A percentile compares a stretch with the other conserved stretches of the same genome.
phyloP scores from a whole-genome alignment of 2,113 vertebrate species.

The Apodemus speciosus region DNA sequence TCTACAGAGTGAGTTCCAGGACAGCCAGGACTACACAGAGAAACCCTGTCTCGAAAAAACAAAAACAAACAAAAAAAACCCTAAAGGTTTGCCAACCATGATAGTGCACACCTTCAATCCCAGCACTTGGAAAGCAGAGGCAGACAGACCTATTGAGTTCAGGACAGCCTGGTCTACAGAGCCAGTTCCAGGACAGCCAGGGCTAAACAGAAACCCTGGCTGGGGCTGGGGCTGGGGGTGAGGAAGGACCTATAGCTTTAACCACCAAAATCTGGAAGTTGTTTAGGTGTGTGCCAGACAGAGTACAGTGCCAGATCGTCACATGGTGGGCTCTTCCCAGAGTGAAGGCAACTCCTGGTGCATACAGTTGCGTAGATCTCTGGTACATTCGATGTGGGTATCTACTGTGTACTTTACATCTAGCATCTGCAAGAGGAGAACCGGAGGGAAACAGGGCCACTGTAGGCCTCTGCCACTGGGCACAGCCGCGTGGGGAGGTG shows the following conservation, averaged over 20 bases:
- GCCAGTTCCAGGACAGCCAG: too few relatives aligned
- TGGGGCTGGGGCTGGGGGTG: too few relatives aligned
- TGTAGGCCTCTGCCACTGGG: background rate
- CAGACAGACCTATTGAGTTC: too few relatives aligned
- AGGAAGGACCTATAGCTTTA: background rate
- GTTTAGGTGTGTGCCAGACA: background rate
- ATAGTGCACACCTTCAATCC: too few relatives aligned
- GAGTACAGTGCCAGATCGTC: background rate
- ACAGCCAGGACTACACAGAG: too few relatives aligned
- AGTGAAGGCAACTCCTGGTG: background rate
- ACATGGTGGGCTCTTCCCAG: background rate
- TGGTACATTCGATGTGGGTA: background rate
- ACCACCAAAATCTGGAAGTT: background rate
- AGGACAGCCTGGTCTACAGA: background rate
- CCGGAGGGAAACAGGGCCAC: background rate
- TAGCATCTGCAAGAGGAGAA: background rate
- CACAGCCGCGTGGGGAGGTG: too few relatives aligned
- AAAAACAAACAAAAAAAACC: too few relatives aligned
- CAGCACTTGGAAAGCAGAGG: too few relatives aligned
- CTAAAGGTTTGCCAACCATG: background rate
- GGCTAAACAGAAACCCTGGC: background rate
- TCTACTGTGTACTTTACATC: background rate
- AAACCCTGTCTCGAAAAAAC: too few relatives aligned
- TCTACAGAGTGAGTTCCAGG: too few relatives aligned
- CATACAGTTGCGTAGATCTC: background rate